Evolutionary conservation across 2,113 vertebrate species (phyloP).

Genomic region (Glareola pratincola): DNA sequence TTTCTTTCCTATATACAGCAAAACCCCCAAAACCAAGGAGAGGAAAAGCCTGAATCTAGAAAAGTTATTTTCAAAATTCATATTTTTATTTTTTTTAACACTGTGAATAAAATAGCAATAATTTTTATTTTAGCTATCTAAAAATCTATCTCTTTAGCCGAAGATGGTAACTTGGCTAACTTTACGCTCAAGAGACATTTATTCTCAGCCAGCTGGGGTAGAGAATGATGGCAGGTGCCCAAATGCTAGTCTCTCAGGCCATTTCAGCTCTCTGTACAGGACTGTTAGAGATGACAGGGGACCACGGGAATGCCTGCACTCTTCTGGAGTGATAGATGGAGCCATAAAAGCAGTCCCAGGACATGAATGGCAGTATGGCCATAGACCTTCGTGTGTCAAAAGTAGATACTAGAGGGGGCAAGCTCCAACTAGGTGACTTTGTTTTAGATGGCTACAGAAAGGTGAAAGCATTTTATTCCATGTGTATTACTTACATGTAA

Average conservation of each 20-base stretch:
- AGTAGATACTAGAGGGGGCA: rapidly evolving
- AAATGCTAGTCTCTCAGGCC: background rate
- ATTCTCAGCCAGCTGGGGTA: background rate
- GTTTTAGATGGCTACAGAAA: background rate
- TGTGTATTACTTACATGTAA: background rate
- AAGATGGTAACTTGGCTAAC: background rate
- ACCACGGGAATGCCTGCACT: background rate
- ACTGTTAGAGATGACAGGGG: background rate
- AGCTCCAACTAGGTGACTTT: background rate
- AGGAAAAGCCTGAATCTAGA: background rate
- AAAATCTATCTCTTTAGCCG: background rate
- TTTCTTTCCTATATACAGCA: background rate
- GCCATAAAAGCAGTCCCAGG: background rate
- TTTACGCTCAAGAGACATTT: background rate
- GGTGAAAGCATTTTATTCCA: background rate
- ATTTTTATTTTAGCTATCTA: background rate
- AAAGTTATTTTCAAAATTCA: background rate
- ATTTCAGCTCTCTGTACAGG: background rate
- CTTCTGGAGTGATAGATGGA: background rate
- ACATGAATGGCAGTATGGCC: background rate
- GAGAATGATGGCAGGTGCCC: background rate
- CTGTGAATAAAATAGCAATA: background rate
- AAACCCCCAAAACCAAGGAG: background rate
- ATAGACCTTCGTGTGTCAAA: background rate
- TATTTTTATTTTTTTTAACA: background rate